Percentiles rank a stretch among this genome's conserved stretches.
Conservation (phyloP, 1,140 invertebrate genomes). For the Psix sp. region DNA sequence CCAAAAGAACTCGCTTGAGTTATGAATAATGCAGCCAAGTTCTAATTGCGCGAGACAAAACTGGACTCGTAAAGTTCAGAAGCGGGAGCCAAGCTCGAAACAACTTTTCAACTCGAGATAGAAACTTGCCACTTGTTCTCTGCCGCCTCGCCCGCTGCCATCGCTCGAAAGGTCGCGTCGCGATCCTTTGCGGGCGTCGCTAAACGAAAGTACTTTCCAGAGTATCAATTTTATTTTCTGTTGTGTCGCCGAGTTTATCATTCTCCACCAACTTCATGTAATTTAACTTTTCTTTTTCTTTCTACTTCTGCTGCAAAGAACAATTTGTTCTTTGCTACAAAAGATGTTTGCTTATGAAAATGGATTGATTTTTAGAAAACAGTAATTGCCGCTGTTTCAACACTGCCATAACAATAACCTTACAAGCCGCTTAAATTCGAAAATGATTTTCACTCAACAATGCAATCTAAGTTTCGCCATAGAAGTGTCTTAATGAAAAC, state of each 20-base stretch:
- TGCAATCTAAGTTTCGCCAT: conserved; percentile 41
- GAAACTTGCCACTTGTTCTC: conserved; percentile 66
- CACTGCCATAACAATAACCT: no score
- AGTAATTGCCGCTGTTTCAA: no score
- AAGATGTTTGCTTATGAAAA: no score
- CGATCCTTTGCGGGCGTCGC: conserved; percentile 18
- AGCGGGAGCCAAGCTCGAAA: conserved; percentile 45
- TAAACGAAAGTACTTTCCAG: conserved; percentile 43
- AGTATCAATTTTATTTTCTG: conserved; percentile 28
- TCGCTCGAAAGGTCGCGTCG: conserved; percentile 31
- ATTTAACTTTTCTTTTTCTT: no score
- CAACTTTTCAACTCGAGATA: conserved; percentile 62
- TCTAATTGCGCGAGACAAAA: conserved; percentile 75
- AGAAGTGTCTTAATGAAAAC: conserved; percentile 35
- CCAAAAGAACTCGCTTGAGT: conserved; percentile 48
- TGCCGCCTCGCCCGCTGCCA: conserved; percentile 16
- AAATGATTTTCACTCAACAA: no score
- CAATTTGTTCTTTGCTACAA: no score
- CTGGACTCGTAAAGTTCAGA: conserved; percentile 68
- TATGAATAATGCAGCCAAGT: conserved; percentile 76
- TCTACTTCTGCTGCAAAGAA: no score
- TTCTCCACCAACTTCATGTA: conserved; percentile 6
- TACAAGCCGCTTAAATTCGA: no score
- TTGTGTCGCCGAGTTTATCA: background rate
- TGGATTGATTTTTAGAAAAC: no score